These are phyloP conservation scores for Drosophila murphyi DNA, from an alignment of 1,140 invertebrate genomes.

Conservation along the genomic window DNA sequence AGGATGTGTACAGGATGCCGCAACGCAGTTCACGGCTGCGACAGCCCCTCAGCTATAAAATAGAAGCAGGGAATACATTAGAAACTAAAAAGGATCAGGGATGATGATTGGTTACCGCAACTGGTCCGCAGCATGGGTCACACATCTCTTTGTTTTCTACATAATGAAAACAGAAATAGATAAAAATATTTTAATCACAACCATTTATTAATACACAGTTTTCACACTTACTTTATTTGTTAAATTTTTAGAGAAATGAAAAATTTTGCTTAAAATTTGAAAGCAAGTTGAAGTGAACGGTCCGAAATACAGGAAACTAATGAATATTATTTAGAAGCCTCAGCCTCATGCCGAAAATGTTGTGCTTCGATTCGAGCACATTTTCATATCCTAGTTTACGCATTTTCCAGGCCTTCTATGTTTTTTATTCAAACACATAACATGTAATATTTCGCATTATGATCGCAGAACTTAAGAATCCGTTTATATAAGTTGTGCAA, in stretches of 20 bases:
- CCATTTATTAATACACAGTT: too few species aligned
- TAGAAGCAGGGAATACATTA: slow-evolving; percentile 1
- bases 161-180: slow-evolving; percentile 15
- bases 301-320: slow-evolving; percentile 37
- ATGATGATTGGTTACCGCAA: slow-evolving; percentile 64
- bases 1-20: slow-evolving; percentile 88
- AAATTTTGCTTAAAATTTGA: slow-evolving; percentile 27
- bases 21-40: slow-evolving; percentile 89
- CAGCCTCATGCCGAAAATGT: not conserved
- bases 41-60: slow-evolving; percentile 73
- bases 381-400: not conserved
- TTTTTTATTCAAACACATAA: not conserved
- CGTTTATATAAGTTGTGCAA: too few species aligned
- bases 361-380: not conserved
- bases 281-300: slow-evolving; percentile 45
- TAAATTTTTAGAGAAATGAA: slow-evolving; percentile 20
- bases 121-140: slow-evolving; percentile 75
- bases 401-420: not conserved
- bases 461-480: too few species aligned
- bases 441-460: not conserved
- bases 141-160: slow-evolving; percentile 58
- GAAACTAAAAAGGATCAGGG: slow-evolving; percentile 19
- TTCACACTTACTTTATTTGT: slow-evolving; percentile 36
- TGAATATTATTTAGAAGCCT: slow-evolving; percentile 1
- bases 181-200: not conserved